phyloP scores from a whole-genome alignment of 2,888 invertebrate genomes.

The Boloria euphrosyne region DNA sequence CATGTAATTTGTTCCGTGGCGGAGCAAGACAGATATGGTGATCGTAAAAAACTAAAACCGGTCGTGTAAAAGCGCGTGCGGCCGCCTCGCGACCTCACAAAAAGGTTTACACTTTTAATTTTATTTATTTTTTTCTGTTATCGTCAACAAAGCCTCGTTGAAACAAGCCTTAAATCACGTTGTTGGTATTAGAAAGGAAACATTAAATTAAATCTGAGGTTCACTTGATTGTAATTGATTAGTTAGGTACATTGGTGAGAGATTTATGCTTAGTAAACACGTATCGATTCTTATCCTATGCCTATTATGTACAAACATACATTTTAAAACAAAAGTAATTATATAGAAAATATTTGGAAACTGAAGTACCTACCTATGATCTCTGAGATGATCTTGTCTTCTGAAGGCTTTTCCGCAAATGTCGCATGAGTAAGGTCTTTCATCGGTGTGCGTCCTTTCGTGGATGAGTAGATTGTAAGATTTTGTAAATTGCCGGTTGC shows the following conservation, averaged over 20 bases:
- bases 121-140: slow-evolving; percentile 68
- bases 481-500: slow-evolving; percentile 98
- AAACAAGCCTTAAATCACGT: slow-evolving; percentile 72
- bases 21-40: slow-evolving; percentile 79
- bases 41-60: slow-evolving; percentile 79
- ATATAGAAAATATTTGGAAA: slow-evolving; percentile 12
- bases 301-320: slow-evolving; percentile 7
- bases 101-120: slow-evolving; percentile 77
- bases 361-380: slow-evolving; percentile 87
- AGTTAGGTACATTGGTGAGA: slow-evolving; percentile 34
- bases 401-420: slow-evolving; percentile 98
- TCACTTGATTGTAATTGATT: slow-evolving; percentile 48
- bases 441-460: slow-evolving; percentile 98
- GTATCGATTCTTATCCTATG: slow-evolving; percentile 23
- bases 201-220: slow-evolving; percentile 64
- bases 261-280: slow-evolving; percentile 33
- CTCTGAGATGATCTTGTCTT: slow-evolving; percentile 95
- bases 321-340: neutral
- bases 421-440: slow-evolving; percentile 97
- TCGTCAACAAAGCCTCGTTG: slow-evolving; percentile 71
- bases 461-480: slow-evolving; percentile 98
- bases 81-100: slow-evolving; percentile 79
- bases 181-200: slow-evolving; percentile 65
- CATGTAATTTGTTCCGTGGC: slow-evolving; percentile 79
- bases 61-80: slow-evolving; percentile 76